Evolutionary conservation across 2,888 invertebrate species (phyloP), one percentile per base, ranked within the genome.

Genomic region (Cancer borealis): DNA sequence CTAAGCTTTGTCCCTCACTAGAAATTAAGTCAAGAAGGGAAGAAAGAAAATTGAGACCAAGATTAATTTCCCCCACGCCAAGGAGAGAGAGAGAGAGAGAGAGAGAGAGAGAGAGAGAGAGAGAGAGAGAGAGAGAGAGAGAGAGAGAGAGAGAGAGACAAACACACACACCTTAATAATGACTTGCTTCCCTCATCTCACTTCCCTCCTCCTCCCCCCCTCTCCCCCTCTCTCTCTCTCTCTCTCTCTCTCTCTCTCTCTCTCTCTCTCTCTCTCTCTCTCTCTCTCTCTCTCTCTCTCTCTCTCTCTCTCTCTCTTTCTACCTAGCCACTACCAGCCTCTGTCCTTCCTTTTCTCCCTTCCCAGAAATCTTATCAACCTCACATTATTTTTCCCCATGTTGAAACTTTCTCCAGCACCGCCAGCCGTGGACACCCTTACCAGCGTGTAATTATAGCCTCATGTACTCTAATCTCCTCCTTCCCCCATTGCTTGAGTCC

Each of bases 221-320:
- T 14, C 84, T 84, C 30, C 39, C 30, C 8, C 84, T 84, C 4
- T 6, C 30, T 84, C 84, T 84, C 84, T 84, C 84, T 84, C 84
- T 84, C 84, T 84, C 84, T 84, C n/a, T 73, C 60, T 66, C 60
- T 66, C 60, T 66, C 60, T 8, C 60, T 66, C 60, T 66, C 60
- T 66, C 73, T n/a, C 73, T 73, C 88, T 88, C 88, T 88, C 88
- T 45, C 39, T 46, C 88, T 88, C 88, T 46, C 88, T 39, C 84
- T 84, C 84, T 84, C 84, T 84, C 84, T 84, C 84, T 84, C 84
- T 84, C 84, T 84, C 84, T 84, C 79, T 84, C 79, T 84, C 79
- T 84, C 79, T 84, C 79, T 12, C 39, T 3, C 12, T 17, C 21
- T 73, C 73, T 54, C 54, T 54, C 54, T 54, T 3, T 54, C 54